Evolutionary conservation across 2,888 invertebrate species (phyloP), one percentile per base, ranked within the genome.

Genomic region (Synergus japonicus): DNA sequence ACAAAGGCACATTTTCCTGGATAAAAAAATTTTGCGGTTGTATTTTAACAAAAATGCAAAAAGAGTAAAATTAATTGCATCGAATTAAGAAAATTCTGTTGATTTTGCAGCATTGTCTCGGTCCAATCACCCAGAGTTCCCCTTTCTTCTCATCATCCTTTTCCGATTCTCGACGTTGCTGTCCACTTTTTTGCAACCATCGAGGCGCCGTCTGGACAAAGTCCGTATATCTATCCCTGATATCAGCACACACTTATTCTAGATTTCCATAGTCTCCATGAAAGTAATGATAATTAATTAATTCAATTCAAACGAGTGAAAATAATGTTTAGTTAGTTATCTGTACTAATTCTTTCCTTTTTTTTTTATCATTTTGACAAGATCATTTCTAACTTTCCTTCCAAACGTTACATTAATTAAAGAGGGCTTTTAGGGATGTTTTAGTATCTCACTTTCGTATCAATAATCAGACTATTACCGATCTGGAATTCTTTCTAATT

Each of bases 161-260:
- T 49, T 49, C 29, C 37, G 49, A 49, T 73, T 49, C 46, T 2
- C 49, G 15, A 15, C 69, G 49, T 73, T 73, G 54, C 49, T 37
- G 54, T 37, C n/a, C 29, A 54, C 73, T 54, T 73, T 54, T 73
- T 73, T n/a, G 37, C 73, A 41, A 73, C n/a, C 37, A 37, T 41
- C 5, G 49, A 73, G 73, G 73, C 73, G 73, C 73, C 73, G 73
- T 73, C 73, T 73, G 54, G 73, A 73, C 73, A 73, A 41, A 54
- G 73, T 73, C n/a, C 73, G 29, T 54, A 29, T 54, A 73, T 73
- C 73, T 54, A 73, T 73, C 15, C 15, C 46, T 49, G 54, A 29
- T 73, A 73, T 54, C 49, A 54, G 37, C 13, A 44, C 1, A 46
- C 8, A 18, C 9, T 44, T 22, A 67, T 67, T 44, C 18, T 13